phyloP scores from a whole-genome alignment of 2,888 invertebrate genomes.

The Amaurobius ferox region DNA sequence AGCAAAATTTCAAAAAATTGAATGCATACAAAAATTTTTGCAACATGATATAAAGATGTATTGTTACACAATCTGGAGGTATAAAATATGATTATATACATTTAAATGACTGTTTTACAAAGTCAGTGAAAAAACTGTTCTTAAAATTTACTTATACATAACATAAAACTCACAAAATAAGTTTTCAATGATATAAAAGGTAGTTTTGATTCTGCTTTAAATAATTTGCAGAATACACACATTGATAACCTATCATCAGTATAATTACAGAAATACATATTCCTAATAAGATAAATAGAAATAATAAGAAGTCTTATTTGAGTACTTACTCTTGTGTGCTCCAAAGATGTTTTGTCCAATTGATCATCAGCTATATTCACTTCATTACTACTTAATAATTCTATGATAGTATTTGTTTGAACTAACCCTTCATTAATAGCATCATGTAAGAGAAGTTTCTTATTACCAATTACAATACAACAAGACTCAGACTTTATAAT shows the following conservation, averaged over 20 bases:
- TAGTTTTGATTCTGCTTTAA: too few species aligned
- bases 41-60: too few species aligned
- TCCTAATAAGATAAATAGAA: constrained; percentile 23
- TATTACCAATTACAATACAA: constrained; percentile 15
- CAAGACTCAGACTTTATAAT: constrained; percentile 24
- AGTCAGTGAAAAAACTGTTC: too few species aligned
- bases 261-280: not conserved
- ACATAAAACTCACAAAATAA: too few species aligned
- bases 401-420: constrained; percentile 10
- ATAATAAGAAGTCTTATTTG: not conserved
- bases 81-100: too few species aligned
- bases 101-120: too few species aligned
- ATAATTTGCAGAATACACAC: not conserved
- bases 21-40: too few species aligned
- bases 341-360: not conserved
- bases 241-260: not conserved
- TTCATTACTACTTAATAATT: constrained; percentile 34
- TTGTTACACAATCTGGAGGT: too few species aligned
- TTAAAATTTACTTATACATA: too few species aligned
- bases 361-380: constrained; percentile 31
- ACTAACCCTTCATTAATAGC: constrained; percentile 42
- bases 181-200: too few species aligned
- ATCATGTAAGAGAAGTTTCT: constrained; percentile 28
- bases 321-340: constrained; percentile 43
- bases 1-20: too few species aligned